Percentiles rank a stretch among this genome's conserved stretches.
phyloP scores from a whole-genome alignment of 2,797 vertebrate genomes.

The Gephyroberyx darwinii region DNA sequence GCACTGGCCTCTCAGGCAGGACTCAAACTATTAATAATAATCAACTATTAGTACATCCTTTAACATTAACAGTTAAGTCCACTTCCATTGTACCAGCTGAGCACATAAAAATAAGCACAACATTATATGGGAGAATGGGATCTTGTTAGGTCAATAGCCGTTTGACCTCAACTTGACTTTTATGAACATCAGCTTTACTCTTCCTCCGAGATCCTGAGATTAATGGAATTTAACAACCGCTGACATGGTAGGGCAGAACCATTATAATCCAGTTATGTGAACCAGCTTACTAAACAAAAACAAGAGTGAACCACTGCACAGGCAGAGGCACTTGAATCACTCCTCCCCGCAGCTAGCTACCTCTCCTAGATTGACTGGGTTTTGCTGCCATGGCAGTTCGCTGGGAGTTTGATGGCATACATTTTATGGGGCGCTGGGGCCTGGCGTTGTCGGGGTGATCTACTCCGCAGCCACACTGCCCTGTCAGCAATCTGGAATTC shows the following conservation, averaged over 20 bases:
- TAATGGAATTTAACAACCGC: slow-evolving; percentile 58
- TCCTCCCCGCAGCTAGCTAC: slow-evolving; percentile 65
- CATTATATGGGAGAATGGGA: slow-evolving; percentile 16
- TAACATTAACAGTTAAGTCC: no score
- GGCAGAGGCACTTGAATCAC: slow-evolving; percentile 59
- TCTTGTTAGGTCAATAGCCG: slow-evolving; percentile 21
- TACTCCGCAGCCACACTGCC: slow-evolving; percentile 67
- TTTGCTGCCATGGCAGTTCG: slow-evolving; percentile 70
- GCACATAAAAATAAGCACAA: slow-evolving; percentile 15
- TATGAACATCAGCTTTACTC: slow-evolving; percentile 19
- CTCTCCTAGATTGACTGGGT: slow-evolving; percentile 69
- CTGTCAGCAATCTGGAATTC: slow-evolving; percentile 90
- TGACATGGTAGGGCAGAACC: slow-evolving; percentile 41
- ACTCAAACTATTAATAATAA: slow-evolving; percentile 1
- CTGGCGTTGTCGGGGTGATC: slow-evolving; percentile 77
- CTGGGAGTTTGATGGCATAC: slow-evolving; percentile 73
- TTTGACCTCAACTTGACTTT: slow-evolving; percentile 54
- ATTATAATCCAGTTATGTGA: slow-evolving; percentile 65
- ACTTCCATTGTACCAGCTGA: slow-evolving; percentile 5
- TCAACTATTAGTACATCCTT: slow-evolving; percentile 31
- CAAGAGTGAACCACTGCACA: slow-evolving; percentile 33
- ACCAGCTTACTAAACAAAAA: slow-evolving; percentile 71
- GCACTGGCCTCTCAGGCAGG: slow-evolving; percentile 28
- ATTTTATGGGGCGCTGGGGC: slow-evolving; percentile 72
- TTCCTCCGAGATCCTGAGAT: slow-evolving; percentile 10